Conservation (phyloP, 1,140 invertebrate species). For the Agrilus planipennis region DNA sequence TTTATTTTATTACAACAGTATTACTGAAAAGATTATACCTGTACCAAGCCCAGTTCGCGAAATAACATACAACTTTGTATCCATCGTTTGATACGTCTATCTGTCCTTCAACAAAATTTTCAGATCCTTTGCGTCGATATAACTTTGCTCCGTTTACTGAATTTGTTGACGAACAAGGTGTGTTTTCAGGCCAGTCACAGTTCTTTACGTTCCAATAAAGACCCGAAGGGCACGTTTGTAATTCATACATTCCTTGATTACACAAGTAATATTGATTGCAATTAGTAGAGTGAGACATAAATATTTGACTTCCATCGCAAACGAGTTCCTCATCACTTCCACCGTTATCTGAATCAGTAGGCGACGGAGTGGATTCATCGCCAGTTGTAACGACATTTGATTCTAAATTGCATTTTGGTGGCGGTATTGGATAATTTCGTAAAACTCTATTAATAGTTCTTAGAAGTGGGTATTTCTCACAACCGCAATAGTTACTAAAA, state of each 20-base stretch:
- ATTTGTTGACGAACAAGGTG: constrained; percentile 37
- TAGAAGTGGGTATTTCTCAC: constrained; percentile 67
- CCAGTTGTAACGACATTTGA: too few species aligned
- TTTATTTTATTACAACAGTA: neutral
- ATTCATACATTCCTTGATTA: constrained; percentile 53
- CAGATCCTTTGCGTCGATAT: constrained; percentile 39
- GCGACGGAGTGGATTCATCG: constrained; percentile 4
- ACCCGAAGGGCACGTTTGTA: constrained; percentile 54
- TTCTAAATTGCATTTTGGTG: constrained; percentile 29
- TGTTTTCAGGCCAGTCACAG: constrained; percentile 68
- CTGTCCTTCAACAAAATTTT: constrained; percentile 41
- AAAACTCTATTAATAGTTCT: constrained; percentile 65
- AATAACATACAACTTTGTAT: constrained; percentile 59
- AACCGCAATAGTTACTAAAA: constrained; percentile 61
- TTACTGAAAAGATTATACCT: constrained; percentile 34
- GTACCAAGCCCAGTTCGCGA: constrained; percentile 65
- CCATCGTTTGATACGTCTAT: constrained; percentile 37
- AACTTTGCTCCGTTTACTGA: constrained; percentile 12
- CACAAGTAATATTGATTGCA: constrained; percentile 74
- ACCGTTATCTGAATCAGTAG: neutral
- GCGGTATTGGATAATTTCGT: constrained; percentile 42
- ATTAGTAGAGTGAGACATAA: constrained; percentile 49
- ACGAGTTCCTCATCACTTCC: constrained; percentile 4
- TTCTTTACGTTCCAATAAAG: constrained; percentile 66
- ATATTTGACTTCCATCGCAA: constrained; percentile 50